Evolutionary conservation across 2,113 vertebrate genomes (phyloP).

Genomic region (Monopterus albus): DNA sequence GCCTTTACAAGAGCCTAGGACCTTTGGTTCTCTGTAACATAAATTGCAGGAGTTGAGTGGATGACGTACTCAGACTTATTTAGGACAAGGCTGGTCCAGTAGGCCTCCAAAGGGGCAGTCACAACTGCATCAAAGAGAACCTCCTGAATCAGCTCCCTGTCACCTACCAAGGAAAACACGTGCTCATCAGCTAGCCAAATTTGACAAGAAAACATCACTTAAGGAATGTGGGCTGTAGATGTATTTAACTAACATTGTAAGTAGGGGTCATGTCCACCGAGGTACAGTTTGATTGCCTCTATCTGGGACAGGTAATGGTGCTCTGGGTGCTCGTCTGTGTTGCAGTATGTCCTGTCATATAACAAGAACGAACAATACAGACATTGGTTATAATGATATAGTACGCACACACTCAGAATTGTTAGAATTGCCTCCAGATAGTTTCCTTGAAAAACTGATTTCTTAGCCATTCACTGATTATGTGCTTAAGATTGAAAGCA

Average conservation of each 20-base stretch:
- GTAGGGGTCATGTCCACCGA: constrained; percentile 90
- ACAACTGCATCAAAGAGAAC: constrained; percentile 97
- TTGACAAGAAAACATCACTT: neutral
- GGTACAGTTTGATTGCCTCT: constrained; percentile 95
- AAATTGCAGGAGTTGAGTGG: too few relatives aligned
- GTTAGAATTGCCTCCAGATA: neutral
- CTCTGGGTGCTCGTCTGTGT: constrained; percentile 92
- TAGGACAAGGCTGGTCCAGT: constrained; percentile 96
- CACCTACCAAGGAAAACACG: constrained; percentile 83
- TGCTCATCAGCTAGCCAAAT: neutral
- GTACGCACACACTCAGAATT: neutral
- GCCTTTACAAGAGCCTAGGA: too few relatives aligned
- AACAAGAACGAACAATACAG: constrained; percentile 3
- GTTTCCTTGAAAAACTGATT: neutral
- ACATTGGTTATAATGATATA: neutral
- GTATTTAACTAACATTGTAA: constrained; percentile 87
- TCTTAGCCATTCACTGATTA: neutral
- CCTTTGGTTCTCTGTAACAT: neutral
- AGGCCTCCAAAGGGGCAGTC: constrained; percentile 95
- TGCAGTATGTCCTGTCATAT: constrained; percentile 92
- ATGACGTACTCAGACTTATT: constrained; percentile 99
- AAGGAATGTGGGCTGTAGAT: neutral
- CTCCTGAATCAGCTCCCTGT: constrained; percentile 95
- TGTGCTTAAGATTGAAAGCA: neutral
- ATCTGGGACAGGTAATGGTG: constrained; percentile 93